A percentile compares a stretch with the other conserved stretches of the same genome.
Evolutionary conservation across 2,113 vertebrate species (phyloP).

Genomic region (Pseudolaguvia tuberculata): DNA sequence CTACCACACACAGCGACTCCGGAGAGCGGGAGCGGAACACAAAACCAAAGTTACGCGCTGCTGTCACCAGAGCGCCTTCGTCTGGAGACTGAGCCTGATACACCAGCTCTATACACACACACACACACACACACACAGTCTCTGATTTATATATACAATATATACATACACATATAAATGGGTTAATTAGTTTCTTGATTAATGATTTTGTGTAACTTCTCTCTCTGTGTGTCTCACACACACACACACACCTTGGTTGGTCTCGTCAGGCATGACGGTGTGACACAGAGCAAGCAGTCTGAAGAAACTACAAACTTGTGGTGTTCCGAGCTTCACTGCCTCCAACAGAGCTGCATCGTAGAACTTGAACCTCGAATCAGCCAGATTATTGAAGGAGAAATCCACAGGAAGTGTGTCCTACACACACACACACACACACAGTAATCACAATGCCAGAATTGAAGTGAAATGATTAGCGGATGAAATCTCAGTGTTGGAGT

Average conservation of each 20-base stretch:
- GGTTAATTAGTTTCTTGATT: too few species aligned
- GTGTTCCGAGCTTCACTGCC: constrained; percentile 73
- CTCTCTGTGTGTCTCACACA: not conserved
- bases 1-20: constrained; percentile 80
- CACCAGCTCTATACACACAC: constrained; percentile 58
- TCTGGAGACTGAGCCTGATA: constrained; percentile 98
- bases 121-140: constrained; percentile 7
- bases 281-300: constrained; percentile 88
- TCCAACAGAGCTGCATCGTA: constrained; percentile 84
- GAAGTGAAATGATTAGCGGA: not conserved
- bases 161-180: too few species aligned
- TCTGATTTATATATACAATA: too few species aligned
- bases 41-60: constrained; percentile 91
- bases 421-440: not conserved
- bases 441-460: not conserved
- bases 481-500: not conserved
- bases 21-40: constrained; percentile 85
- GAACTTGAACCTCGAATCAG: constrained; percentile 81
- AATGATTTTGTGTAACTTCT: too few species aligned
- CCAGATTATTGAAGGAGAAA: constrained; percentile 86
- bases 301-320: constrained; percentile 79
- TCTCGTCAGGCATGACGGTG: constrained; percentile 92
- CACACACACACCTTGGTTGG: constrained; percentile 70
- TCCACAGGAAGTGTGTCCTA: constrained; percentile 79
- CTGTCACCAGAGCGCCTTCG: constrained; percentile 90